Base-by-base conservation (phyloP, 1,140 invertebrate genomes). In the Neodiprion lecontei region DNA sequence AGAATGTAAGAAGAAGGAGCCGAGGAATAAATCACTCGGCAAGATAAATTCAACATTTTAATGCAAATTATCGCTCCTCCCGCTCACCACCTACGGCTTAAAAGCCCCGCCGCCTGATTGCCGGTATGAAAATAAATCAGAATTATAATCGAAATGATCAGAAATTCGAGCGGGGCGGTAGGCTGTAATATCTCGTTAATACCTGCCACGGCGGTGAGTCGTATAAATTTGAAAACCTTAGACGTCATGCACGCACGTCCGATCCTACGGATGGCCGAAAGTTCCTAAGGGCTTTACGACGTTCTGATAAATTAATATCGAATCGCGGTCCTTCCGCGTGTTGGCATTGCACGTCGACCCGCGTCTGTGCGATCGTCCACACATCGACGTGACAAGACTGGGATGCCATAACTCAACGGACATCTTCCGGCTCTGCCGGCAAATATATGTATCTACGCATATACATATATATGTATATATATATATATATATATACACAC, bases 41-140 rank as follows among this genome's bases (percentile, higher is more conserved):
- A 1, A 4, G 11, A 61, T 61, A 61, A 61, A 61, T 61, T 61
- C 3, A 61, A 17, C 11, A 17, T 61, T 14, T 61, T 61, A 61
- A 9, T 61, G 53, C 53, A 61, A 61, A 61, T 61, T 17, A 61
- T 61, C 53, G n/a, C 11, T 61, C 53, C 3, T 40, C 28, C 28
- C 28, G 53, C 53, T 61, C 53, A 61, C 11, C 53, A 61, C 53
- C 53, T 61, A 61, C 53, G 53, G 53, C n/a, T 61, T 61, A 61
- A 40, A 40, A 17, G 53, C n/a, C 28, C n/a, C n/a, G 53, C 28
- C 28, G 28, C 28, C 28, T 40, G 28, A 40, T 40, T 40, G 28
- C 28, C 28, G 11, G n/a, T 17, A 61, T 17, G 53, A 61, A 61
- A 61, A 61, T 61, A 61, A 61, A 61, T 61, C 53, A 61, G 53